These are phyloP conservation scores for Mystacornis crossleyi DNA, from an alignment of 2,113 vertebrate genomes.

Conservation along the genomic window DNA sequence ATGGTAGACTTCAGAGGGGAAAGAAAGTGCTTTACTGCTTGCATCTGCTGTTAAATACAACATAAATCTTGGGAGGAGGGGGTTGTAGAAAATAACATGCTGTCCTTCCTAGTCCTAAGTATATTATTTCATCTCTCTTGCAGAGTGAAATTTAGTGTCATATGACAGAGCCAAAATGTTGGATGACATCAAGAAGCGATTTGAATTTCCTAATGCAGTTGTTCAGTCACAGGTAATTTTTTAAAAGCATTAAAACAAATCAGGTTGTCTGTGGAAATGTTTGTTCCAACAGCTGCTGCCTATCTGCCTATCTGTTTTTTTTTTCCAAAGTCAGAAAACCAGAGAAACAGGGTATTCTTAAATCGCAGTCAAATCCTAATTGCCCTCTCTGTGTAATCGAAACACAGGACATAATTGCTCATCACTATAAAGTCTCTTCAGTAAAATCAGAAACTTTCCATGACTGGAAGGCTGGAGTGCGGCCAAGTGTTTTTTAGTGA, in stretches of 20 bases:
- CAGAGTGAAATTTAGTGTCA: constrained; percentile 35
- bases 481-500: neutral
- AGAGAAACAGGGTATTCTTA: neutral
- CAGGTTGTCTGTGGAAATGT: neutral
- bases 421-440: neutral
- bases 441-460: neutral
- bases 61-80: neutral
- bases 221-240: constrained; percentile 90
- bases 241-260: neutral
- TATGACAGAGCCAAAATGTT: constrained; percentile 71
- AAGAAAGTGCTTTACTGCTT: neutral
- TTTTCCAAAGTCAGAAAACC: neutral
- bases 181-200: constrained; percentile 84
- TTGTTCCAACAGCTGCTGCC: neutral
- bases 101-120: neutral
- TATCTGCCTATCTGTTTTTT: neutral
- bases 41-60: neutral
- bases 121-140: constrained; percentile 35
- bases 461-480: neutral
- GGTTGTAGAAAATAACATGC: accelerated
- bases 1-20: neutral
- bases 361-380: neutral
- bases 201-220: constrained; percentile 89
- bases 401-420: neutral
- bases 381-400: neutral